These are phyloP conservation scores for Zaprionus inermis DNA, from an alignment of 1,140 invertebrate genomes.

Conservation along the genomic window DNA sequence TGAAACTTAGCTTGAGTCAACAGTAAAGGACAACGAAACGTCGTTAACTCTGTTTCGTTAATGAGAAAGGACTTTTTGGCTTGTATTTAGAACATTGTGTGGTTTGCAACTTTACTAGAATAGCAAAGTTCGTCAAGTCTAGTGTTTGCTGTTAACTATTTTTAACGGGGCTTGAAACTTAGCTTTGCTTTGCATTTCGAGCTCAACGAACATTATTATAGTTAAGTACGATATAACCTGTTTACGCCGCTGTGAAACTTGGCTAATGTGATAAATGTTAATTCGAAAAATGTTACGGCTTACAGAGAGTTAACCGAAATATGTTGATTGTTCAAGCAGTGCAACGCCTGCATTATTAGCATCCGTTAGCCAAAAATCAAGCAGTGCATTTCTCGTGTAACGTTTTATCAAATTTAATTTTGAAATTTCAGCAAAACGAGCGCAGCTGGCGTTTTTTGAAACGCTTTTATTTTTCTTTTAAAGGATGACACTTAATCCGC, in stretches of 20 bases:
- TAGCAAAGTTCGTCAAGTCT: background rate
- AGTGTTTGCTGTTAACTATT: background rate
- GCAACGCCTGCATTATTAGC: no score
- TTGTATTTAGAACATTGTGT: background rate
- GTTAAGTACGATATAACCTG: background rate
- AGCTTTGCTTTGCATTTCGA: no score
- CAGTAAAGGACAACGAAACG: background rate
- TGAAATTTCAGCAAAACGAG: no score
- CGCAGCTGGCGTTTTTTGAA: no score
- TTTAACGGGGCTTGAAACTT: no score
- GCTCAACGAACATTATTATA: background rate
- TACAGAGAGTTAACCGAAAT: no score
- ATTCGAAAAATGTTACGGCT: no score
- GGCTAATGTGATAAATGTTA: slow-evolving; percentile 3
- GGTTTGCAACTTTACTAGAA: background rate
- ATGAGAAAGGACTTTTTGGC: background rate
- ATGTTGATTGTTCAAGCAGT: no score
- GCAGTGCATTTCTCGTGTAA: no score
- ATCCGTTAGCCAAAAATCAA: no score
- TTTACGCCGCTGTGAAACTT: background rate
- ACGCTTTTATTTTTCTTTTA: no score
- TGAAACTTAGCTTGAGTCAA: slow-evolving; percentile 8
- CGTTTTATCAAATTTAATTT: no score
- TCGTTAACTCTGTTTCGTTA: background rate
- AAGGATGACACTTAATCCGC: background rate